A percentile compares a stretch with the other conserved stretches of the same genome.
phyloP scores from a whole-genome alignment of 2,888 invertebrate species.

The Polyommatus iphigenia region DNA sequence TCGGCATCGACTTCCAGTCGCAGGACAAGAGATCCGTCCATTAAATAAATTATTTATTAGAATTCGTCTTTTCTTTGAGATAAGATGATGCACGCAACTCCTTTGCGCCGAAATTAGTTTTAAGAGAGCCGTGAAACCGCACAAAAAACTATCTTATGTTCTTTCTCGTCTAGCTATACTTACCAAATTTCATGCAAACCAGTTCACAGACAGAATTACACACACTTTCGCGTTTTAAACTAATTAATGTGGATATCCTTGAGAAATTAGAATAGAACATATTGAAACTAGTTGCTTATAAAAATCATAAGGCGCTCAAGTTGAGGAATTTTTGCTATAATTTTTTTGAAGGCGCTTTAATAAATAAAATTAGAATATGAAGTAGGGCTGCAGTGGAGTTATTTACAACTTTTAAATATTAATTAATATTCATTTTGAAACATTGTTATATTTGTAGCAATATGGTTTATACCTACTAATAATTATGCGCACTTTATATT shows the following conservation, averaged over 20 bases:
- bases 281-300: not conserved
- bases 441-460: not conserved
- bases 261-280: not conserved
- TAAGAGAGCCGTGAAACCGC: not conserved
- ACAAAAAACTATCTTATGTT: no score
- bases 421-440: not conserved
- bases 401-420: not conserved
- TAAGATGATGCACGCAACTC: no score
- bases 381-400: not conserved
- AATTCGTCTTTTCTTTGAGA: not conserved
- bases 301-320: not conserved
- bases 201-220: no score
- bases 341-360: not conserved
- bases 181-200: no score
- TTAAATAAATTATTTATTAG: constrained; percentile 32
- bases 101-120: not conserved
- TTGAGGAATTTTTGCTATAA: not conserved
- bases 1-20: constrained; percentile 57
- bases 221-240: no score
- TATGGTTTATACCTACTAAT: not conserved
- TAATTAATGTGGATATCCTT: not conserved
- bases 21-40: constrained; percentile 41
- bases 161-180: no score
- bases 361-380: not conserved
- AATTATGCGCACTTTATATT: not conserved